phyloP scores from a whole-genome alignment of 64 coral and sea anemone genomes.

The Montipora capricornis region DNA sequence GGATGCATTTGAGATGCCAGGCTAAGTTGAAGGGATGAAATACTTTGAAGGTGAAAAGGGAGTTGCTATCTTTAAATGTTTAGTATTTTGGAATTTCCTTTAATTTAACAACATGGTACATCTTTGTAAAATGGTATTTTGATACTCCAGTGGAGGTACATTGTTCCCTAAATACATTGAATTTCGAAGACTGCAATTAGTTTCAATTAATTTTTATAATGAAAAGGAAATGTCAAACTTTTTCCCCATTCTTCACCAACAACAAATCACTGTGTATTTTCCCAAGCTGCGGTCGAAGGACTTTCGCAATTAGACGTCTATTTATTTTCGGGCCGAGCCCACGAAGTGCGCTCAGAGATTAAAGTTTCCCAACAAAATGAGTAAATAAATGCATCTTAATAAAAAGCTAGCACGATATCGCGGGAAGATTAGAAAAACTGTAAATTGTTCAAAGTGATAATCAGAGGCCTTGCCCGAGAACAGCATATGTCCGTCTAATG shows the following conservation, averaged over 20 bases:
- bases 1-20: background rate
- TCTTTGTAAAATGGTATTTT: conserved; percentile 61
- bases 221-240: conserved; percentile 93
- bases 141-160: conserved; percentile 30
- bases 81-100: conserved; percentile 35
- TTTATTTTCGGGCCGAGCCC: conserved; percentile 72
- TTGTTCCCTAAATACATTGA: conserved; percentile 92
- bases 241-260: conserved; percentile 56
- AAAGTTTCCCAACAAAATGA: conserved; percentile 65
- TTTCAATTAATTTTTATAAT: conserved; percentile 99
- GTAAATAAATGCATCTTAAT: conserved; percentile 88
- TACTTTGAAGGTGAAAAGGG: background rate
- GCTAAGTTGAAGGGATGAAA: background rate
- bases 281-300: conserved; percentile 71
- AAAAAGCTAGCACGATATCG: conserved; percentile 91
- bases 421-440: conserved; percentile 76
- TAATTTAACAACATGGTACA: conserved; percentile 32
- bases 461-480: conserved; percentile 29
- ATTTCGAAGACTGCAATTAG: conserved; percentile 98
- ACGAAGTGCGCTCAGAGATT: conserved; percentile 76
- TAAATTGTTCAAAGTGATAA: conserved; percentile 95
- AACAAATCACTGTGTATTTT: conserved; percentile 90
- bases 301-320: conserved; percentile 86
- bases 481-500: conserved; percentile 73
- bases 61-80: background rate